Evolutionary conservation across 2,888 invertebrate species (phyloP), one percentile per base, ranked within the genome.

Genomic region (Platycheirus rosarum): DNA sequence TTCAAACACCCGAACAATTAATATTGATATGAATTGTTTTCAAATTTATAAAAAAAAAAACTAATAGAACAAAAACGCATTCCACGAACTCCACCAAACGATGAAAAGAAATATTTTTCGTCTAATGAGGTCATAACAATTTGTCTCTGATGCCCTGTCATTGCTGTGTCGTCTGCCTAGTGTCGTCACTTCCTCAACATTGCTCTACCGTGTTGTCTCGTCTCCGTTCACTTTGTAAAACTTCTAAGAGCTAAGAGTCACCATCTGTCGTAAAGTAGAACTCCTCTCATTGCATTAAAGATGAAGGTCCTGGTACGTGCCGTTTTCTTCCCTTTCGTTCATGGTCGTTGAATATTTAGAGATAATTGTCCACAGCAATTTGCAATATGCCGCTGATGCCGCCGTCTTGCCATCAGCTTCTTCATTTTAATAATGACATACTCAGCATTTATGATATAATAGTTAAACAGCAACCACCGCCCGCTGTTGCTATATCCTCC

Each of bases 311-410:
- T 77, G 53, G 71, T 73, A 78, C 78, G 73, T 78, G 78, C 62
- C 73, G 60, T 51, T 32, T 78, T 78, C 55, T 42, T 68, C 53
- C 48, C 53, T 68, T 73, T 68, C 60, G 60, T 60, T 78, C 62
- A 73, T 40, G 66, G 66, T 78, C 73, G 68, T 65, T 62, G 71
- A 78, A 73, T 78, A 73, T 78, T 78, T 73, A 73, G 66, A 73
- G 78, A 78, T 78, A 78, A 78, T 78, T 78, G 78, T 73, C 62
- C 73, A 55, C 48, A 73, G 62, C 73, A 78, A 73, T 78, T 78
- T 73, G 73, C 62, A 73, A 48, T 46, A 62, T 71, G 48, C 71
- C 70, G 70, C 49, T 51, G 51, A 32, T 51, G 14, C 9, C 8
- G 35, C 23, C 23, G 23, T 23, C 23, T 23, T 71, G 35, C 37